Evolutionary conservation across 2,113 vertebrate species (phyloP).

Genomic region (Mesocricetus auratus): DNA sequence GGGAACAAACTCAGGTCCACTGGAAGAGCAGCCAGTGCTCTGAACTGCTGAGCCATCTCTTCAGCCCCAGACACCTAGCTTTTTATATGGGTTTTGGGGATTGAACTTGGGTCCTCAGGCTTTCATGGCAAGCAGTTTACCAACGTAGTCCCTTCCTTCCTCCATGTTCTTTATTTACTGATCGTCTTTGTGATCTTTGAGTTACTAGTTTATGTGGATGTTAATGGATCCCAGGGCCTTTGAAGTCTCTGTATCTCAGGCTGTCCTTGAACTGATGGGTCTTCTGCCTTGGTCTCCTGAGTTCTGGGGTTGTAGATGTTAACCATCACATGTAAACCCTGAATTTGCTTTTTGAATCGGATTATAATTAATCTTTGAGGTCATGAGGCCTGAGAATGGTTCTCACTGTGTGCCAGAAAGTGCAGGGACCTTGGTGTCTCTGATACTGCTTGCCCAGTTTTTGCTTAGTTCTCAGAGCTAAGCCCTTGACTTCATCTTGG

Average conservation of each 20-base stretch:
- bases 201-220: background rate
- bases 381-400: background rate
- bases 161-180: background rate
- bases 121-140: background rate
- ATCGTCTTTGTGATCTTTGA: background rate
- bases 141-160: background rate
- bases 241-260: background rate
- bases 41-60: background rate
- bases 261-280: background rate
- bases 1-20: background rate
- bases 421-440: background rate
- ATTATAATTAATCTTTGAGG: background rate
- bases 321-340: background rate
- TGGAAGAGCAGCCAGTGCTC: background rate
- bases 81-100: background rate
- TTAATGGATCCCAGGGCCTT: background rate
- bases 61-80: background rate
- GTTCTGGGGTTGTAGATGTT: background rate
- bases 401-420: background rate
- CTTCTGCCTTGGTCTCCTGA: background rate
- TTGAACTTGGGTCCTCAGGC: background rate
- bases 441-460: background rate
- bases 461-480: background rate
- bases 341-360: background rate
- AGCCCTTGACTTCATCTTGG: background rate